A percentile compares a stretch with the other conserved stretches of the same genome.
Conservation (phyloP, 2,888 invertebrate species). For the Zelleria hepariella region DNA sequence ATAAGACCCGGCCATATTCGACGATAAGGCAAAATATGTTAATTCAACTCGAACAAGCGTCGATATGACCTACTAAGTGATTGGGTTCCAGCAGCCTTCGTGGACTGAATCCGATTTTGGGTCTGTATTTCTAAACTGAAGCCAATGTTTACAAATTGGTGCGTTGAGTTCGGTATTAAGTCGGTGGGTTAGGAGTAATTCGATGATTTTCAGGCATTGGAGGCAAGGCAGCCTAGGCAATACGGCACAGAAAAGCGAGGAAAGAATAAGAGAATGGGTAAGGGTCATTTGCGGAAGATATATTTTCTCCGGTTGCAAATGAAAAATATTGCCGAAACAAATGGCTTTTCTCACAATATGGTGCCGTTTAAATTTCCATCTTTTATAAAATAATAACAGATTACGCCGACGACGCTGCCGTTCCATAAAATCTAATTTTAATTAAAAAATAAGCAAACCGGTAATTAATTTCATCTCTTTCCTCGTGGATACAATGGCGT, state of each 20-base stretch:
- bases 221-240: neutral
- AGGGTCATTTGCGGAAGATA: conserved; percentile 37
- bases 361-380: conserved; percentile 66
- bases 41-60: conserved; percentile 54
- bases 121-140: conserved; percentile 35
- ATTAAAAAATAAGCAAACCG: conserved; percentile 63
- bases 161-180: conserved; percentile 35
- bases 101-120: conserved; percentile 58
- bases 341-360: conserved; percentile 66
- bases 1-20: conserved; percentile 59
- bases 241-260: neutral
- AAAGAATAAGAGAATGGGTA: neutral
- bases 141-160: conserved; percentile 65
- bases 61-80: conserved; percentile 70
- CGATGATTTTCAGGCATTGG: neutral
- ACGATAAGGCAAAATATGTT: conserved; percentile 70
- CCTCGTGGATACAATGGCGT: conserved; percentile 44
- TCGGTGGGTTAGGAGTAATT: conserved; percentile 32
- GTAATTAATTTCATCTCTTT: conserved; percentile 54
- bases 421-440: conserved; percentile 63
- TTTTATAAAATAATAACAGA: conserved; percentile 66
- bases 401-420: conserved; percentile 39
- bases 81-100: conserved; percentile 55
- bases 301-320: conserved; percentile 30
- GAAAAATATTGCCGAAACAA: conserved; percentile 59